phyloP scores from a whole-genome alignment of 2,888 invertebrate species.

The Orchesella flavescens region DNA sequence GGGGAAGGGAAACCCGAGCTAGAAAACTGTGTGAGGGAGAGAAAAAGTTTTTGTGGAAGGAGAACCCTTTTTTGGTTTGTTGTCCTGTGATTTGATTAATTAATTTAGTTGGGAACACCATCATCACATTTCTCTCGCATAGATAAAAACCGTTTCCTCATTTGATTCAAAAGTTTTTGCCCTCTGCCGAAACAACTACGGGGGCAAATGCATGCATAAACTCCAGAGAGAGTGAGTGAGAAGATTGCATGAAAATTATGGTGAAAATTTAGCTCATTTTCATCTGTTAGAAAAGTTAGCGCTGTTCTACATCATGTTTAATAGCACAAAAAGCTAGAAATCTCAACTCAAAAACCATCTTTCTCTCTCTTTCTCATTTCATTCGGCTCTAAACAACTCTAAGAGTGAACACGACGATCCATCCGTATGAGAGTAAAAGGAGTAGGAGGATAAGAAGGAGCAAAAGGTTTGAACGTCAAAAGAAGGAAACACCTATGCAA shows the following conservation, averaged over 20 bases:
- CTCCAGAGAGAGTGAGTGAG: not conserved
- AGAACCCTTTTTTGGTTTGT: not conserved
- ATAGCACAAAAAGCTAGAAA: not conserved
- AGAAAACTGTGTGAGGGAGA: not conserved
- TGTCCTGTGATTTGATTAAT: not conserved
- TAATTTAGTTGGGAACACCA: not conserved
- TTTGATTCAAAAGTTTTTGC: no score
- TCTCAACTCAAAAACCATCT: not conserved
- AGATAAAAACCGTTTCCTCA: no score
- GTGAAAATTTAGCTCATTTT: constrained; percentile 1
- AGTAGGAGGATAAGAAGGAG: not conserved
- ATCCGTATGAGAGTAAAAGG: not conserved
- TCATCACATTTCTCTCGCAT: not conserved
- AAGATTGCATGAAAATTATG: not conserved
- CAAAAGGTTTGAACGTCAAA: not conserved
- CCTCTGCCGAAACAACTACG: not conserved
- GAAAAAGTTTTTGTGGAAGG: not conserved
- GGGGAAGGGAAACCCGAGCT: not conserved
- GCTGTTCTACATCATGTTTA: not conserved
- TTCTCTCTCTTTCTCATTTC: not conserved
- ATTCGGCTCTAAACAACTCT: not conserved
- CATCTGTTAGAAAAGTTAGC: not conserved
- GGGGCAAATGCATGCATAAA: not conserved
- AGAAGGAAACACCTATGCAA: no score
- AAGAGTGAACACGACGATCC: not conserved